Conservation (phyloP, 1,140 invertebrate species). For the Brachionus rubens region DNA sequence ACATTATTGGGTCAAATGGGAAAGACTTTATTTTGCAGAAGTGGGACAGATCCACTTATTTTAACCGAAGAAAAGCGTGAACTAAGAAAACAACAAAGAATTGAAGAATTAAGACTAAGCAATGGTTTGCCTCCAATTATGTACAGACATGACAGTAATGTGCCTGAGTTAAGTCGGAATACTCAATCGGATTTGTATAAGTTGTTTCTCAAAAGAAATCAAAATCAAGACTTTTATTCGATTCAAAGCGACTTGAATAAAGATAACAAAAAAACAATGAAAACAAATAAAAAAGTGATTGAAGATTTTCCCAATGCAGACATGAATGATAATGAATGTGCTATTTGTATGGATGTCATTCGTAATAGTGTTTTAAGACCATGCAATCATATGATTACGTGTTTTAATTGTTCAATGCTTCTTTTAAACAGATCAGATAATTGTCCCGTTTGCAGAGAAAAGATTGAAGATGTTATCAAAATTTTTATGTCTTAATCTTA, state of each 20-base stretch:
- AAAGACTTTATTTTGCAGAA: constrained; percentile 62
- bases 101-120: constrained; percentile 52
- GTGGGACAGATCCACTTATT: constrained; percentile 60
- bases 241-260: neutral
- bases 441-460: constrained; percentile 62
- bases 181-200: constrained; percentile 27
- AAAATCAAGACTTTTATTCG: constrained; percentile 2
- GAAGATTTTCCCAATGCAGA: neutral
- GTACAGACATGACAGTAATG: neutral
- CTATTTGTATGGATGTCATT: constrained; percentile 62
- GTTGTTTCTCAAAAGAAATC: neutral
- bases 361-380: constrained; percentile 62
- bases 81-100: constrained; percentile 56
- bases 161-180: constrained; percentile 25
- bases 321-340: constrained; percentile 59
- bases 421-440: constrained; percentile 59
- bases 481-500: constrained; percentile 53
- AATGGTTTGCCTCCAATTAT: neutral
- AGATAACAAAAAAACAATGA: neutral
- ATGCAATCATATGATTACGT: constrained; percentile 63
- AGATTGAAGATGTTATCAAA: constrained; percentile 56
- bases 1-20: constrained; percentile 61
- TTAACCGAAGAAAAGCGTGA: constrained; percentile 61
- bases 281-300: neutral
- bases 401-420: constrained; percentile 59